Conservation (phyloP, 2,113 vertebrate species). For the Elanoides forficatus region DNA sequence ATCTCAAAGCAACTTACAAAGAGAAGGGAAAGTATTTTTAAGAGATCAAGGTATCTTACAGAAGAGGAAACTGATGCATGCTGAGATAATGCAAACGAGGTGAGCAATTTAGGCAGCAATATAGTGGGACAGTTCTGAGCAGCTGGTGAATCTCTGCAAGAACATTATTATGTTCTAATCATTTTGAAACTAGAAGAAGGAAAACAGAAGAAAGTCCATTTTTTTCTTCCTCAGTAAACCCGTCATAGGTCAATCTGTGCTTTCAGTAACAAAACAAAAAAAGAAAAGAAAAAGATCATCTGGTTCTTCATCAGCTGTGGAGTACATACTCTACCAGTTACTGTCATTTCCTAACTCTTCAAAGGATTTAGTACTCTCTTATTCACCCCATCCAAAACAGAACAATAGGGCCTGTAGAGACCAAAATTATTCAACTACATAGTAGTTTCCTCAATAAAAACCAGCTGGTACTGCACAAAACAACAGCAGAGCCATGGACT, state of each 20-base stretch:
- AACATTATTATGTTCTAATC: not conserved
- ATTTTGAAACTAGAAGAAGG: not conserved
- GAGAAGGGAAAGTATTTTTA: not conserved
- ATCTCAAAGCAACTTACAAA: not conserved
- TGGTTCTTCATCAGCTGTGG: not conserved
- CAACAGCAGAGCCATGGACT: not conserved
- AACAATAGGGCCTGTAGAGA: not conserved
- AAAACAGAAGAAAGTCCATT: not conserved
- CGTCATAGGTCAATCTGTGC: not conserved
- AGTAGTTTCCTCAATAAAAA: constrained; percentile 33
- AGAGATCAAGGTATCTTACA: not conserved
- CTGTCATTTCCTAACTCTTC: constrained; percentile 18
- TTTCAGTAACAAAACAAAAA: not conserved
- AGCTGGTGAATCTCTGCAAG: not conserved
- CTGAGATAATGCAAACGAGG: not conserved
- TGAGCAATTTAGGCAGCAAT: not conserved
- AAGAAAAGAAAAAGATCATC: not conserved
- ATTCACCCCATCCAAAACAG: constrained; percentile 7
- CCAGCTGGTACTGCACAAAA: constrained; percentile 1
- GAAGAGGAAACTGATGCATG: not conserved
- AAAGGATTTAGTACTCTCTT: not conserved
- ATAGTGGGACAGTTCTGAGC: not conserved
- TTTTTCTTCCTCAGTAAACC: not conserved
- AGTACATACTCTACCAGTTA: constrained; percentile 1
- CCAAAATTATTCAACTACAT: constrained; percentile 13